phyloP scores from a whole-genome alignment of 53 echinoderm and acorn worm genomes.

The Arbacia lixula region DNA sequence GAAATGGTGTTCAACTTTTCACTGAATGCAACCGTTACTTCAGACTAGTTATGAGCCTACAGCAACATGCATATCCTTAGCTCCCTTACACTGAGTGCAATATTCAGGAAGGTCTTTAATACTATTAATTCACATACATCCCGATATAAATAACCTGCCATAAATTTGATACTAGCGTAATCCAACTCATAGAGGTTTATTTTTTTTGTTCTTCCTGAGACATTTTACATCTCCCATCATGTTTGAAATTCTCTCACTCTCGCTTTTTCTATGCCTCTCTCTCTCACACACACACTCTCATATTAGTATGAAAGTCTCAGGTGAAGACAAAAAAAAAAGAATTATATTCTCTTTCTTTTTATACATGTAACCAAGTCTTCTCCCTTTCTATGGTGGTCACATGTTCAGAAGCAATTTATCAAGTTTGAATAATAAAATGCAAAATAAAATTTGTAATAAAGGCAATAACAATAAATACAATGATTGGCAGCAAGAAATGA shows the following conservation, averaged over 20 bases:
- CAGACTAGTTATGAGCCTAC: too few species aligned
- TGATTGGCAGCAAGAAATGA: conserved; percentile 14
- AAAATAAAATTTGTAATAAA: not conserved
- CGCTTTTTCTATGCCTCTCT: not conserved
- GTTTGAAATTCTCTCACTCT: conserved; percentile 6
- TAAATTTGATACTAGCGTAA: conserved; percentile 2
- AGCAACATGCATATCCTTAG: not conserved
- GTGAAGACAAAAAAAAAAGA: not conserved
- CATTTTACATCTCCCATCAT: not conserved
- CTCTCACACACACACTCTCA: conserved; percentile 10
- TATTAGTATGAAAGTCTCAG: conserved; percentile 19
- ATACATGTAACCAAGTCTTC: too few species aligned
- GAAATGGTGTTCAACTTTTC: too few species aligned
- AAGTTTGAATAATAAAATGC: too few species aligned
- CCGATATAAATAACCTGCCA: conserved; percentile 32
- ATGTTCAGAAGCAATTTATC: too few species aligned
- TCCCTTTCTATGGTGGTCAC: too few species aligned
- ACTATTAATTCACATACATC: conserved; percentile 14
- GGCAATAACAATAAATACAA: not conserved
- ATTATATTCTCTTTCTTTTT: too few species aligned
- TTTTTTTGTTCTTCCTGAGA: conserved; percentile 52
- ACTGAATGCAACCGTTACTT: too few species aligned
- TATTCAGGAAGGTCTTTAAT: not conserved
- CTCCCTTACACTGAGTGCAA: not conserved
- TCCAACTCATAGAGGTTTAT: not conserved